A percentile compares a stretch with the other conserved stretches of the same genome.
Conservation (phyloP, 2,113 vertebrate species). For the human region DNA sequence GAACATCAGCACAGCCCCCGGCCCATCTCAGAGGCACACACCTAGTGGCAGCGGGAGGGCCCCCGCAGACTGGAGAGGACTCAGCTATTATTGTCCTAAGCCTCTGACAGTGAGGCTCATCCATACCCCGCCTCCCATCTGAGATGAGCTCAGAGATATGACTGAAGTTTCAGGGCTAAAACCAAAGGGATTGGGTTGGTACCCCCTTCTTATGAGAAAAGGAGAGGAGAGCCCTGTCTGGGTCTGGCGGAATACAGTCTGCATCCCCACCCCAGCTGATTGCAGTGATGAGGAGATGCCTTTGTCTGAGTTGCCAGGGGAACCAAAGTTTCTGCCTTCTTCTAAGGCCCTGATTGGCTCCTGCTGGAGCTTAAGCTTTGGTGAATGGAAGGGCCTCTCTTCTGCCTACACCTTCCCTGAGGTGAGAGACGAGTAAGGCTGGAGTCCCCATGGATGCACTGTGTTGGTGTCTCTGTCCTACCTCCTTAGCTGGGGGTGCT, state of each 20-base stretch:
- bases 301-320: conserved; percentile 80
- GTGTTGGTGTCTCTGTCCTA: background rate
- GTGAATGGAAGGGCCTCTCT: conserved; percentile 60
- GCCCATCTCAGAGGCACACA: background rate
- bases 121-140: background rate
- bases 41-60: background rate
- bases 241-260: background rate
- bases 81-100: background rate
- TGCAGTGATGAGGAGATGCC: conserved; percentile 49
- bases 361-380: conserved; percentile 35
- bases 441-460: background rate
- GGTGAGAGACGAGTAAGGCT: background rate
- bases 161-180: background rate
- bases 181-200: background rate
- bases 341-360: conserved; percentile 55
- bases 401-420: conserved; percentile 8
- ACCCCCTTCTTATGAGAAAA: background rate
- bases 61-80: background rate
- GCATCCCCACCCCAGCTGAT: conserved; percentile 41
- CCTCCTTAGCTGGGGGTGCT: background rate
- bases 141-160: background rate
- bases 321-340: conserved; percentile 75
- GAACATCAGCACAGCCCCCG: background rate
- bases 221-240: background rate
- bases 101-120: background rate